phyloP scores from a whole-genome alignment of 2,888 invertebrate genomes.

The Psococerastis gibbosa region DNA sequence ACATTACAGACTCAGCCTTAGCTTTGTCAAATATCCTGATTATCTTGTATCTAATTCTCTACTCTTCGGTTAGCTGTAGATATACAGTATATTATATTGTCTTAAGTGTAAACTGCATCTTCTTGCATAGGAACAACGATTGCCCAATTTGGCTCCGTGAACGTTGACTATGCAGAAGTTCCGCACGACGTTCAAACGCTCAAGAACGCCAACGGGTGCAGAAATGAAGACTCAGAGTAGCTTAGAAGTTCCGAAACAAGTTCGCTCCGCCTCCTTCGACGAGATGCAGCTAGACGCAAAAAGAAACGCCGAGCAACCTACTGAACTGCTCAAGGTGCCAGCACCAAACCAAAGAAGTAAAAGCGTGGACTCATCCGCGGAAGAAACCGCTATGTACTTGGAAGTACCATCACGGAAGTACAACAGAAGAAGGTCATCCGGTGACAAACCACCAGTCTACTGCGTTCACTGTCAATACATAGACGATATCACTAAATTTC shows the following conservation, averaged over 20 bases:
- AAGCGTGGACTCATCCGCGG: slow-evolving; percentile 55
- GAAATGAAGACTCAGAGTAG: slow-evolving; percentile 86
- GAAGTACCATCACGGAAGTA: slow-evolving; percentile 33
- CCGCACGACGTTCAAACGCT: slow-evolving; percentile 72
- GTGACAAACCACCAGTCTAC: slow-evolving; percentile 19
- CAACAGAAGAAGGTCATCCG: slow-evolving; percentile 33
- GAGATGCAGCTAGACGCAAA: slow-evolving; percentile 68
- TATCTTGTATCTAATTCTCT: too few relatives aligned
- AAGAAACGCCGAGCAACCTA: slow-evolving; percentile 28
- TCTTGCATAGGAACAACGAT: background rate
- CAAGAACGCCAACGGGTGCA: slow-evolving; percentile 70
- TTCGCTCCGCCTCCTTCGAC: slow-evolving; percentile 78
- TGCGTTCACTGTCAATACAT: slow-evolving; percentile 19
- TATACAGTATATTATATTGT: too few relatives aligned
- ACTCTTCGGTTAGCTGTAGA: too few relatives aligned
- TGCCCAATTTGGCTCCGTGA: background rate
- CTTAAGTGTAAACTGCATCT: too few relatives aligned
- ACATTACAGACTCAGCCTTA: too few relatives aligned
- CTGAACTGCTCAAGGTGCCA: slow-evolving; percentile 37
- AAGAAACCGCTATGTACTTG: slow-evolving; percentile 35
- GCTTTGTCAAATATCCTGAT: too few relatives aligned
- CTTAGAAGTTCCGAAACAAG: slow-evolving; percentile 77
- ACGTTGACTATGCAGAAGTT: slow-evolving; percentile 45
- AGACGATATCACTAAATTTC: slow-evolving; percentile 7
- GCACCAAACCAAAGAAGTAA: slow-evolving; percentile 44